Percentiles rank a stretch among this genome's conserved stretches.
These are phyloP conservation scores for Tachycineta bicolor DNA, from an alignment of 2,113 vertebrate species.

Conservation along the genomic window DNA sequence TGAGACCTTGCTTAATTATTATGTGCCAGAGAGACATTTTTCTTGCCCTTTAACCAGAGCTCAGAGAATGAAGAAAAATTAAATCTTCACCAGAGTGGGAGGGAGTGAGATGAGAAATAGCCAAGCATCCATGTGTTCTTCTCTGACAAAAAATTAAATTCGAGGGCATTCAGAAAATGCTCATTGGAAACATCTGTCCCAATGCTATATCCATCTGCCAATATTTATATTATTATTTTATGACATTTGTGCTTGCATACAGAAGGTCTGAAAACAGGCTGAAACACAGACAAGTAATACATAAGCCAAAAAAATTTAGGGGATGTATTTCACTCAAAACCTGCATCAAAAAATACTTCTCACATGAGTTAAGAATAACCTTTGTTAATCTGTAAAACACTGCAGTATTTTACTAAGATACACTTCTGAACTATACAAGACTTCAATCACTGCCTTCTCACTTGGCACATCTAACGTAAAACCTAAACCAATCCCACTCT, in stretches of 20 bases:
- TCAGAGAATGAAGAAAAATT: neutral
- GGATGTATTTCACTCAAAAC: neutral
- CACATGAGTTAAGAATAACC: neutral
- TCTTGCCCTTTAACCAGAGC: neutral
- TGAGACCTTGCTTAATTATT: neutral
- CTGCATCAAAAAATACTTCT: neutral
- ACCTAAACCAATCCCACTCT: neutral
- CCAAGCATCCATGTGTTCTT: neutral
- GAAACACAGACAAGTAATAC: neutral
- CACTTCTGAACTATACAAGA: neutral
- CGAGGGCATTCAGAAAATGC: neutral
- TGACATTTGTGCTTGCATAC: neutral
- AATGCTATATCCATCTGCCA: neutral
- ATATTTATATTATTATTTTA: conserved; percentile 18
- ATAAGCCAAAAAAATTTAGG: neutral
- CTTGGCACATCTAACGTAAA: neutral
- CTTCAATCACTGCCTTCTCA: neutral
- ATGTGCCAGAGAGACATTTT: neutral
- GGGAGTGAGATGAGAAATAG: neutral
- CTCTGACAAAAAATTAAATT: neutral
- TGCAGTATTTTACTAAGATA: neutral
- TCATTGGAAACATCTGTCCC: neutral
- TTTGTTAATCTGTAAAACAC: neutral
- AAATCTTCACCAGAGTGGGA: neutral
- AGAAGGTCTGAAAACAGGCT: neutral